These are phyloP conservation scores for Eulimnadia texana DNA, from an alignment of 1,140 invertebrate species.

Conservation along the genomic window DNA sequence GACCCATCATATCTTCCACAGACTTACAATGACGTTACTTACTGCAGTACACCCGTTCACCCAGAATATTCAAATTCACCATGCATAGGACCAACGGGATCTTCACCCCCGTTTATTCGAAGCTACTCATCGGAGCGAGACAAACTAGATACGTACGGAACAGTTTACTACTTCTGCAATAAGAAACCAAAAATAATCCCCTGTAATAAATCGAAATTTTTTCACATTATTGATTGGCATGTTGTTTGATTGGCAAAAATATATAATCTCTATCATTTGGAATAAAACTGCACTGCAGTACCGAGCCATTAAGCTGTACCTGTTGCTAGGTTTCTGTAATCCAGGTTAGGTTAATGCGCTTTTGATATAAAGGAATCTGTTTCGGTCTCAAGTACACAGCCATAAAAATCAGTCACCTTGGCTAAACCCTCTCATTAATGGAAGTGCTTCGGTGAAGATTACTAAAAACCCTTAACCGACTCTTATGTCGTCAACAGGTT, in stretches of 20 bases:
- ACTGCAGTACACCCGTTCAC: neutral
- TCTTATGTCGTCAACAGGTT: neutral
- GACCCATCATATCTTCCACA: neutral
- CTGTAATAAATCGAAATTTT: too few relatives aligned
- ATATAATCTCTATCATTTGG: too few relatives aligned
- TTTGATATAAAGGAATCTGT: too few relatives aligned
- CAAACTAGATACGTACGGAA: neutral
- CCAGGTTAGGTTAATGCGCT: too few relatives aligned
- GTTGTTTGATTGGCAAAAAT: too few relatives aligned
- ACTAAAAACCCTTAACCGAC: neutral
- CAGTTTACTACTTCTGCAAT: too few relatives aligned
- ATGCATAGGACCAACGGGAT: neutral
- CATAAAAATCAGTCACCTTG: neutral
- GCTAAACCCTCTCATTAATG: neutral
- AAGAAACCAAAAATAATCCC: too few relatives aligned
- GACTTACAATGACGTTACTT: conserved; percentile 3
- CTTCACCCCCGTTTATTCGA: neutral
- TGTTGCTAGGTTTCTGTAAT: neutral
- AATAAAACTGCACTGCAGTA: too few relatives aligned
- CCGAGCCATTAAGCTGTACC: neutral
- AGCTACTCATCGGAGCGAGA: neutral
- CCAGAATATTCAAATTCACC: neutral
- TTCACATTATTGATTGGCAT: too few relatives aligned
- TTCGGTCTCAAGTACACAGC: too few relatives aligned
- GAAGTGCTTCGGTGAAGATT: neutral